Conservation (phyloP, 2,113 vertebrate species). For the Oostethus manadensis region DNA sequence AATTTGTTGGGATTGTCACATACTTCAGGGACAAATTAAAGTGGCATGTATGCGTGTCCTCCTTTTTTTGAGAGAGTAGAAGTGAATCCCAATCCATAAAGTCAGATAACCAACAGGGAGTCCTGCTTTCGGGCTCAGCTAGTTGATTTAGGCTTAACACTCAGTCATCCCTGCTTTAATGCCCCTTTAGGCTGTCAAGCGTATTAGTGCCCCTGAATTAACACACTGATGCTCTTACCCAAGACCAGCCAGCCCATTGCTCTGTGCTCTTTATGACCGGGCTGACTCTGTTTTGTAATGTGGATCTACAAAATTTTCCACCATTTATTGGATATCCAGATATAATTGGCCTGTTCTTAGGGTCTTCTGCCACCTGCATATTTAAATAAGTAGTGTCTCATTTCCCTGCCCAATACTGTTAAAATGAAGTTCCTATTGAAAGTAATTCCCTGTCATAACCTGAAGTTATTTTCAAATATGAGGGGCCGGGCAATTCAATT, state of each 20-base stretch:
- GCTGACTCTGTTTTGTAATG: neutral
- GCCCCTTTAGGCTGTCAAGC: slow-evolving; percentile 46
- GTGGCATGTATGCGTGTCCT: neutral
- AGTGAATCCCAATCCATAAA: slow-evolving; percentile 15
- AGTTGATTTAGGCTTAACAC: slow-evolving; percentile 54
- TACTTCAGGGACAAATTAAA: neutral
- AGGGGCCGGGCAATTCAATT: neutral
- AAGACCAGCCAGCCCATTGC: slow-evolving; percentile 19
- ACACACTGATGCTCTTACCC: slow-evolving; percentile 50
- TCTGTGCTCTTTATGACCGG: neutral
- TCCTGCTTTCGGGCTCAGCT: slow-evolving; percentile 57
- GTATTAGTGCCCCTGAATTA: slow-evolving; percentile 62
- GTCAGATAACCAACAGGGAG: slow-evolving; percentile 39
- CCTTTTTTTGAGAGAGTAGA: slow-evolving; percentile 12
- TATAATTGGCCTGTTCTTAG: slow-evolving; percentile 10
- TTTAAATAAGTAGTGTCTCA: slow-evolving; percentile 45
- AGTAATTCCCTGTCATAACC: no score
- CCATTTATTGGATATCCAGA: slow-evolving; percentile 11
- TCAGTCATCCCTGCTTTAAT: slow-evolving; percentile 57
- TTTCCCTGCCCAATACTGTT: slow-evolving; percentile 25
- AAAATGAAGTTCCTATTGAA: neutral
- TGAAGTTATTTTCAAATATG: neutral
- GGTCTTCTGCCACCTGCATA: slow-evolving; percentile 25
- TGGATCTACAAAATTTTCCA: slow-evolving; percentile 29
- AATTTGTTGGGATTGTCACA: neutral